Evolutionary conservation across 2,113 vertebrate genomes (phyloP).

Genomic region (Anguilla rostrata): DNA sequence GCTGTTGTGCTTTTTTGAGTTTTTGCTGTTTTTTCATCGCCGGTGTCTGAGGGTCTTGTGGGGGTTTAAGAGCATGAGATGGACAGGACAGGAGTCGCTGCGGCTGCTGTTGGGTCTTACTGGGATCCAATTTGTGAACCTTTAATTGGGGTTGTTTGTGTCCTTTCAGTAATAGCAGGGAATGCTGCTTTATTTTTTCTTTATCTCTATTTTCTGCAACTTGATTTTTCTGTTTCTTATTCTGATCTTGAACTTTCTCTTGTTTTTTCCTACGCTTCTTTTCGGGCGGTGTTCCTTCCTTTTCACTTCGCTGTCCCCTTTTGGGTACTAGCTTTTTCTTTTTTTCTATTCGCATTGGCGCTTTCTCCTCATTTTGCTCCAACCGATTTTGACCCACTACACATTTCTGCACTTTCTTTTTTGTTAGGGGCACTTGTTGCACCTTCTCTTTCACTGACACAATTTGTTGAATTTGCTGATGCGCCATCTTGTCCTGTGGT

Average conservation of each 20-base stretch:
- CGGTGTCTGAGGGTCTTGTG: slow-evolving; percentile 17
- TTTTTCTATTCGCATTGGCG: slow-evolving; percentile 46
- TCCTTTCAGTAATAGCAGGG: slow-evolving; percentile 71
- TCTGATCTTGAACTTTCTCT: slow-evolving; percentile 28
- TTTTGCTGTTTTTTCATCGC: slow-evolving; percentile 23
- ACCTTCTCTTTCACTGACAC: neutral
- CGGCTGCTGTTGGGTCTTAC: slow-evolving; percentile 37
- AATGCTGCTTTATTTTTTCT: slow-evolving; percentile 56
- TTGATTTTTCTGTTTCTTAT: slow-evolving; percentile 25
- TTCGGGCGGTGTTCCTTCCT: slow-evolving; percentile 40
- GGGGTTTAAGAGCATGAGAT: slow-evolving; percentile 25
- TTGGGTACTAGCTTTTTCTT: slow-evolving; percentile 56
- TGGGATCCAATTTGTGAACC: slow-evolving; percentile 65
- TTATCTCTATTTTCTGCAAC: slow-evolving; percentile 19
- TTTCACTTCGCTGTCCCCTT: slow-evolving; percentile 43
- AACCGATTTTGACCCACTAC: slow-evolving; percentile 23
- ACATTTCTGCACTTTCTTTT: slow-evolving; percentile 55
- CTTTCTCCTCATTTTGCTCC: slow-evolving; percentile 28
- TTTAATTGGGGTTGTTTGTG: slow-evolving; percentile 75
- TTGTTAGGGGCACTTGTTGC: slow-evolving; percentile 44
- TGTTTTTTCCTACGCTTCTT: slow-evolving; percentile 43
- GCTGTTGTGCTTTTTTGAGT: slow-evolving; percentile 23
- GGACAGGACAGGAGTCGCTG: slow-evolving; percentile 40
- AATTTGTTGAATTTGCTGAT: slow-evolving; percentile 26
- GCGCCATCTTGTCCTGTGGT: slow-evolving; percentile 15